These are phyloP conservation scores for Thymelicus acteon DNA, from an alignment of 2,888 invertebrate species.

Conservation along the genomic window DNA sequence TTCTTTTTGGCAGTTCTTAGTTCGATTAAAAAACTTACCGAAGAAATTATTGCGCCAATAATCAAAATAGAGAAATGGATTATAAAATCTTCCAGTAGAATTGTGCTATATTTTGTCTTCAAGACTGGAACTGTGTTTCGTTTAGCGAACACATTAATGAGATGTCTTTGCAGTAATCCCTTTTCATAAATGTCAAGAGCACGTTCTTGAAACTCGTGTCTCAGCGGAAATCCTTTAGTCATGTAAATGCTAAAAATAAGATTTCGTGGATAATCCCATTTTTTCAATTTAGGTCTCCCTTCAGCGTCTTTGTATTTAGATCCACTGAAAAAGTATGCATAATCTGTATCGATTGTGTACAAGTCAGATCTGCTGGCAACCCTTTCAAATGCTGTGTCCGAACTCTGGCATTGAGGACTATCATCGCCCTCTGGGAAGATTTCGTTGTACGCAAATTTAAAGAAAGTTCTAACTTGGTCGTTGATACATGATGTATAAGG, in stretches of 20 bases:
- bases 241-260: slow-evolving; percentile 48
- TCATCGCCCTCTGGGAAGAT: slow-evolving; percentile 49
- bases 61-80: slow-evolving; percentile 55
- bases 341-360: slow-evolving; percentile 56
- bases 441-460: slow-evolving; percentile 53
- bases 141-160: slow-evolving; percentile 46
- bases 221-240: slow-evolving; percentile 61
- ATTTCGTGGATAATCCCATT: slow-evolving; percentile 50
- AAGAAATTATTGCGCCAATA: slow-evolving; percentile 52
- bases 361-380: slow-evolving; percentile 50
- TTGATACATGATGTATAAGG: slow-evolving; percentile 58
- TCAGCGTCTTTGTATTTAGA: slow-evolving; percentile 51
- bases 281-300: slow-evolving; percentile 54
- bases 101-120: slow-evolving; percentile 44
- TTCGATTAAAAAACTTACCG: slow-evolving; percentile 56
- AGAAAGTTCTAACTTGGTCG: slow-evolving; percentile 50
- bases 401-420: slow-evolving; percentile 48
- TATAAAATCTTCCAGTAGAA: slow-evolving; percentile 51
- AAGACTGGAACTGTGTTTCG: slow-evolving; percentile 33
- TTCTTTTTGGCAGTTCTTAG: slow-evolving; percentile 14
- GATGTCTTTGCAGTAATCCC: slow-evolving; percentile 55
- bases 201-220: slow-evolving; percentile 51
- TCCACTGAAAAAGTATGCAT: slow-evolving; percentile 53
- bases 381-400: slow-evolving; percentile 49
- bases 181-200: slow-evolving; percentile 55